A percentile compares a stretch with the other conserved stretches of the same genome.
These are phyloP conservation scores for Ectemnius continuus DNA, from an alignment of 2,888 invertebrate genomes.

Conservation along the genomic window DNA sequence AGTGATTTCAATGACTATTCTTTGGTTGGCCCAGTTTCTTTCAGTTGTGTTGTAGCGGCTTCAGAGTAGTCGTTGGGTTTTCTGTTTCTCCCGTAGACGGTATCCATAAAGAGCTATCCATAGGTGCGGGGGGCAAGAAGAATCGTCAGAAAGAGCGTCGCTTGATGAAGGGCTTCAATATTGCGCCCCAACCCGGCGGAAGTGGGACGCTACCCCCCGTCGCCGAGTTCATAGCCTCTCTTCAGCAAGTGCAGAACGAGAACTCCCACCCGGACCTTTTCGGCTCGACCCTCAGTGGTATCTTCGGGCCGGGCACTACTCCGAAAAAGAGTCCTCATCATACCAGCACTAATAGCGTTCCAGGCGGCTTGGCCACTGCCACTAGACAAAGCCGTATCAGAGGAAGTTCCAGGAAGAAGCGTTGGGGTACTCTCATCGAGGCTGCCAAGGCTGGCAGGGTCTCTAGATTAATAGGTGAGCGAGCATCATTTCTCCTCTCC, in stretches of 20 bases:
- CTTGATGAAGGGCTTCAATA: slow-evolving; percentile 96
- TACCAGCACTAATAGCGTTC: slow-evolving; percentile 74
- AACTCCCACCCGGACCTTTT: slow-evolving; percentile 82
- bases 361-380: slow-evolving; percentile 69
- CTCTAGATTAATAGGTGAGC: slow-evolving; percentile 85
- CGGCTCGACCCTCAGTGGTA: slow-evolving; percentile 85
- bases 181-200: slow-evolving; percentile 84
- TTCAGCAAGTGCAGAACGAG: slow-evolving; percentile 82
- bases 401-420: slow-evolving; percentile 83
- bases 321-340: slow-evolving; percentile 79
- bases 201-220: slow-evolving; percentile 84
- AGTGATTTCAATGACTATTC: neutral
- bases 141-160: slow-evolving; percentile 95
- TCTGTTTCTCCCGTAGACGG: slow-evolving; percentile 67
- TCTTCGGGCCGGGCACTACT: slow-evolving; percentile 80
- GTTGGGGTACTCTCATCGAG: slow-evolving; percentile 92
- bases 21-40: slow-evolving; percentile 20
- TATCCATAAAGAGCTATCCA: slow-evolving; percentile 73
- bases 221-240: slow-evolving; percentile 87
- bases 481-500: too few species aligned
- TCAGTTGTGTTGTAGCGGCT: slow-evolving; percentile 52
- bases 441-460: slow-evolving; percentile 91
- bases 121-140: slow-evolving; percentile 94
- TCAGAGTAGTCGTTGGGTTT: slow-evolving; percentile 55
- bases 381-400: slow-evolving; percentile 63